A percentile compares a stretch with the other conserved stretches of the same genome.
These are phyloP conservation scores for Timema cristinae DNA, from an alignment of 2,888 invertebrate species.

Conservation along the genomic window DNA sequence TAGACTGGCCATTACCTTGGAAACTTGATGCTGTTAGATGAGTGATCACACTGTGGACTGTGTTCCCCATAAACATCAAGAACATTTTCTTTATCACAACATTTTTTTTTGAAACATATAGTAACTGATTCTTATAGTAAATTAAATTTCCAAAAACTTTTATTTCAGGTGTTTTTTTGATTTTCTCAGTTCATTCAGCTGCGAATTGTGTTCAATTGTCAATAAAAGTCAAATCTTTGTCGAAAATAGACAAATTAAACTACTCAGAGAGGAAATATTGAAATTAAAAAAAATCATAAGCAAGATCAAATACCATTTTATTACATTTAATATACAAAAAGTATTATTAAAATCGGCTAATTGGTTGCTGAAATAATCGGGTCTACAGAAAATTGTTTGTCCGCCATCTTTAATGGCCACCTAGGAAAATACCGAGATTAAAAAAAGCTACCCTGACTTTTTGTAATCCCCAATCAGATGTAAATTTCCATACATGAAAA, in stretches of 20 bases:
- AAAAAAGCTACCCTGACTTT: not conserved
- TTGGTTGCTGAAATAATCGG: not conserved
- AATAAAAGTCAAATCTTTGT: no score
- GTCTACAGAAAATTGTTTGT: not conserved
- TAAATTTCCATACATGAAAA: not conserved
- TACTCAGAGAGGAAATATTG: not conserved
- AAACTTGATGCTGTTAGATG: no score
- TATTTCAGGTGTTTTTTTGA: not conserved
- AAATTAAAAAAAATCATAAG: not conserved
- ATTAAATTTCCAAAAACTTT: no score
- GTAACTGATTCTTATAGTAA: no score
- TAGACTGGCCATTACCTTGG: no score
- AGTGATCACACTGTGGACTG: no score
- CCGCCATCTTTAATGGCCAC: not conserved
- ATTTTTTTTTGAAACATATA: no score
- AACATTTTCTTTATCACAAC: no score
- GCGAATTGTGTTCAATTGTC: no score
- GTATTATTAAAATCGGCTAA: not conserved
- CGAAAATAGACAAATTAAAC: no score
- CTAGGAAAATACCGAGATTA: not conserved
- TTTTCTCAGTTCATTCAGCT: not conserved
- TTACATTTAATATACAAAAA: not conserved
- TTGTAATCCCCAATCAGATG: not conserved
- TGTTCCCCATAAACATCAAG: no score
- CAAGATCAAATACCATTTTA: not conserved